Evolutionary conservation across 2,888 invertebrate species (phyloP), one percentile per base, ranked within the genome.

Genomic region (Melitaea athalia): DNA sequence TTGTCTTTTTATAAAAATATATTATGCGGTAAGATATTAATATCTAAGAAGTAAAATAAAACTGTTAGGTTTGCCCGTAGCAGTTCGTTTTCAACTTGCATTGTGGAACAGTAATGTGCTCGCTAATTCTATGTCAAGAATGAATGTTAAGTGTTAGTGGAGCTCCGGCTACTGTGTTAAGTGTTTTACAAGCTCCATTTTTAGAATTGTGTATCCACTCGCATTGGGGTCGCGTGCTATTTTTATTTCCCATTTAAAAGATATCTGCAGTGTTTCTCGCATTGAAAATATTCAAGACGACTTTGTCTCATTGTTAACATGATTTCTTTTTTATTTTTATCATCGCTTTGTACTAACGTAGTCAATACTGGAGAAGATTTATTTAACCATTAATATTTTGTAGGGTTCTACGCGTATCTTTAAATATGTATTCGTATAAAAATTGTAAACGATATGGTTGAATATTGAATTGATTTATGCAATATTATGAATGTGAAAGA

Each of bases 111-210:
- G 66, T 70, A 70, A 72, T 70, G 70, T 62, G 68, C 61, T 59
- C 66, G 64, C 69, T 71, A 72, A 71, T 72, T 71, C 72, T 69
- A 69, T 72, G 72, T 72, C 71, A 72, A 72, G 73, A 69, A 57
- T 42, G 57, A 69, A 53, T 61, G 61, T 60, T 66, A 60, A 70
- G 69, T 63, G 67, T 59, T 53, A 64, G 64, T 61, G 59, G 63
- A 33, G 55, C 70, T 63, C 70, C 71, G 64, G 67, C 71, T 52
- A 62, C 71, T 67, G 67, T 72, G 68, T 65, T 67, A 70, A 73
- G 73, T 73, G 72, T 69, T 73, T 71, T 65, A 70, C 69, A 65
- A 71, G 72, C 63, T 63, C 72, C 68, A 64, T 68, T 72, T 72
- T 70, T 70, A 63, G 66, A 65, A 69, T 67, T 72, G 68, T 70